phyloP scores from a whole-genome alignment of 2,797 vertebrate genomes.

The Syngnathus rostellatus region DNA sequence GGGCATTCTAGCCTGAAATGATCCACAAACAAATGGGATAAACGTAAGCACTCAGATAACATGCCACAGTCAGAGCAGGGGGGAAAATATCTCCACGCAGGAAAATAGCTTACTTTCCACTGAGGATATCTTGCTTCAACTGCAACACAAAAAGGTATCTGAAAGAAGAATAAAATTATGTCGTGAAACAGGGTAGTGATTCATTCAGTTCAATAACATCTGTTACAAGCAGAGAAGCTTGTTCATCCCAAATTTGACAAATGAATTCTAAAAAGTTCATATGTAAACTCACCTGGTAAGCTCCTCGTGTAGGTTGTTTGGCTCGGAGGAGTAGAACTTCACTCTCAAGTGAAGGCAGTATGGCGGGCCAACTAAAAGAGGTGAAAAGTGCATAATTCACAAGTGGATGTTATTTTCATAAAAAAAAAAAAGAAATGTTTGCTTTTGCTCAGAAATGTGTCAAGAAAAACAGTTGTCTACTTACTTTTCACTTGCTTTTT shows the following conservation, averaged over 20 bases:
- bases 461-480: constrained; percentile 39
- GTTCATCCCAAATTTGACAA: too few species aligned
- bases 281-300: constrained; percentile 77
- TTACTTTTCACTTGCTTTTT: constrained; percentile 99
- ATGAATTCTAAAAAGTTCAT: background rate
- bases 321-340: constrained; percentile 98
- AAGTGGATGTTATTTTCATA: background rate
- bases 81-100: background rate
- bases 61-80: background rate
- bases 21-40: constrained; percentile 6
- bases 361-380: constrained; percentile 82
- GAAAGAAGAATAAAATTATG: constrained; percentile 22
- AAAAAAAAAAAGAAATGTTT: background rate
- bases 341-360: constrained; percentile 97
- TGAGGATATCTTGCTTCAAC: constrained; percentile 92
- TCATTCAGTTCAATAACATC: background rate
- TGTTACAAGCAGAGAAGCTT: background rate
- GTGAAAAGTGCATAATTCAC: background rate
- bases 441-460: too few species aligned
- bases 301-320: constrained; percentile 96
- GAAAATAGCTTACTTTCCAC: constrained; percentile 84
- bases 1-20: constrained; percentile 84
- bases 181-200: background rate
- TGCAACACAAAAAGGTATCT: constrained; percentile 98
- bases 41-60: background rate